Percentiles rank a stretch among this genome's conserved stretches.
phyloP scores from a whole-genome alignment of 2,797 vertebrate species.

The Morelia viridis region DNA sequence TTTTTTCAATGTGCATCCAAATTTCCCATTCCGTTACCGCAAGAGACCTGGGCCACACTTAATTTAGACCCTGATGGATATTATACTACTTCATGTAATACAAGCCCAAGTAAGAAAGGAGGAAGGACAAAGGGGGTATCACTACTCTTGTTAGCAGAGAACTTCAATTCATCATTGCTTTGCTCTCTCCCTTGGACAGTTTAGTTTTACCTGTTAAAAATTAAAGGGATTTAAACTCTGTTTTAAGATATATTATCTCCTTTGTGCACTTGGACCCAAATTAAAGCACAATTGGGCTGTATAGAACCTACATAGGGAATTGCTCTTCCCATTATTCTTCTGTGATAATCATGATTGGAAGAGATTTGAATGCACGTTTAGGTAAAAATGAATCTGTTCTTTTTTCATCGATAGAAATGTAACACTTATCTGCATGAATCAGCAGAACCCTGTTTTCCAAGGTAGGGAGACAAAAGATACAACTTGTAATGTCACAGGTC shows the following conservation, averaged over 20 bases:
- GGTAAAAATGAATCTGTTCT: too few species aligned
- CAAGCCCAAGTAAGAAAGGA: not conserved
- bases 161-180: not conserved
- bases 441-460: not conserved
- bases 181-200: not conserved
- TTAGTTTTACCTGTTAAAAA: not conserved
- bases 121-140: not conserved
- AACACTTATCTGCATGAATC: not conserved
- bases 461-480: not conserved
- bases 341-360: not conserved
- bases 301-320: not conserved
- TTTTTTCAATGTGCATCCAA: not conserved
- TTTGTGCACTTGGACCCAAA: not conserved
- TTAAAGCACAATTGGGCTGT: not conserved
- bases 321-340: not conserved
- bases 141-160: not conserved
- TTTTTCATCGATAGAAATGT: too few species aligned
- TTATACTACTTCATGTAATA: not conserved
- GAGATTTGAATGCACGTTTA: not conserved
- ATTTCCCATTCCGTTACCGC: not conserved
- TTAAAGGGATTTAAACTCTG: not conserved
- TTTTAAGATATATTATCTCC: not conserved
- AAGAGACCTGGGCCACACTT: not conserved
- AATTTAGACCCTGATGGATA: not conserved
- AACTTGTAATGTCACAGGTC: not conserved